Evolutionary conservation across 2,888 invertebrate genomes (phyloP), one percentile per base, ranked within the genome.

Genomic region (Subacronicta megacephala): DNA sequence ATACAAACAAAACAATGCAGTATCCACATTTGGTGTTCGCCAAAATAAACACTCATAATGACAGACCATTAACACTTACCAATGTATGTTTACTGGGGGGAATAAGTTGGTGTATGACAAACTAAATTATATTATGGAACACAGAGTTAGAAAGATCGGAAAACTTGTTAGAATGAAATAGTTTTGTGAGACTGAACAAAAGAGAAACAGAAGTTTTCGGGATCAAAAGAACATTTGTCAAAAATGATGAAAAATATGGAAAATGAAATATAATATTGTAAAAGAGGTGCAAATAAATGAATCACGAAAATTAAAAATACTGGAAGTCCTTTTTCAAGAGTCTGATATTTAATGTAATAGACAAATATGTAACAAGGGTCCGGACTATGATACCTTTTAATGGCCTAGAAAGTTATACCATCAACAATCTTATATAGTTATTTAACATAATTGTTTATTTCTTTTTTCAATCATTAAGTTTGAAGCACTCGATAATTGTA

Each of bases 21-120:
- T 52, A 20, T 36, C 35, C 46, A 53, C 42, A 50, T 46, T 51
- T 40, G 37, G 41, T 17, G 54, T 31, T 54, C 33, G 13, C 46
- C 29, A 67, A 57, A 70, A 66, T 68, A 75, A 72, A 75, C 70
- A 75, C 75, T 75, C 69, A 65, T 81, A 77, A 79, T 77, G 80
- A 80, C 80, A 80, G 63, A 66, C 78, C 78, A 85, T 87, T 83
- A 85, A 82, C 87, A 85, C 85, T 83, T 80, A 69, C 78, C 62
- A 57, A 73, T 78, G 76, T 75, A 72, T 84, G 82, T 84, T 84
- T 83, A 71, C 81, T 69, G 44, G 64, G 78, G 83, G 83, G 80
- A 78, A 75, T 79, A 79, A 72, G 81, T 77, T 82, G 73, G 61
- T 80, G 75, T 78, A 73, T 80, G 78, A 80, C 80, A 76, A 81